A percentile compares a stretch with the other conserved stretches of the same genome.
phyloP scores from a whole-genome alignment of 2,113 vertebrate genomes.

The Archilochus colubris region DNA sequence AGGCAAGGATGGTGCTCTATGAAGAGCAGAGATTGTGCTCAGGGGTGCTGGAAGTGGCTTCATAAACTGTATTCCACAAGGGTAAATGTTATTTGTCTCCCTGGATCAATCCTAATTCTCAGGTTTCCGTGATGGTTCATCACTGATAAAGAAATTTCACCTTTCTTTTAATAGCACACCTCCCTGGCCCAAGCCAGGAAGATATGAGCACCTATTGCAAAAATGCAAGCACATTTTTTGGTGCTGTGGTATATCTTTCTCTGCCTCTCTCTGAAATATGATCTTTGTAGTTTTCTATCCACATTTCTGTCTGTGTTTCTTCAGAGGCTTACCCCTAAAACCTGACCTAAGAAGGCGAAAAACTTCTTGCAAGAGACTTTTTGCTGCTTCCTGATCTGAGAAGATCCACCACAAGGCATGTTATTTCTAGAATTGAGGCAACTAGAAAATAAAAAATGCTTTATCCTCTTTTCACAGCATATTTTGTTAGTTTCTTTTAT shows the following conservation, averaged over 20 bases:
- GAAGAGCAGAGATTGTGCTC: background rate
- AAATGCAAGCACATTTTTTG: background rate
- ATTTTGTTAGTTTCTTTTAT: background rate
- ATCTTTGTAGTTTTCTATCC: background rate
- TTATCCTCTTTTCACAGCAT: background rate
- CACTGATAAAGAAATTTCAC: background rate
- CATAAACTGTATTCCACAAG: background rate
- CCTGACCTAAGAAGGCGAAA: background rate
- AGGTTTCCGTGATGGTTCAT: background rate
- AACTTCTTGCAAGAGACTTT: background rate
- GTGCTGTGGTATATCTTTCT: background rate
- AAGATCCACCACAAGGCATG: background rate
- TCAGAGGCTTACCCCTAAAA: background rate
- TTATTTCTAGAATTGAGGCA: background rate
- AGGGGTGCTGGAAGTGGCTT: background rate
- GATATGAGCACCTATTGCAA: background rate
- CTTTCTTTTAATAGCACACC: background rate
- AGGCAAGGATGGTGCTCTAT: background rate
- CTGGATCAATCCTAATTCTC: background rate
- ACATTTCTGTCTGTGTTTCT: background rate
- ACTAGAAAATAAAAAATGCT: background rate
- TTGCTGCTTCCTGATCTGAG: background rate
- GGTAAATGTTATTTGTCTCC: background rate
- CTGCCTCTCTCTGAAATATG: background rate
- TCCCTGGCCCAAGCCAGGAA: background rate